Percentiles rank a stretch among this genome's conserved stretches.
phyloP scores from a whole-genome alignment of 2,888 invertebrate genomes.

The Margaritifera margaritifera region DNA sequence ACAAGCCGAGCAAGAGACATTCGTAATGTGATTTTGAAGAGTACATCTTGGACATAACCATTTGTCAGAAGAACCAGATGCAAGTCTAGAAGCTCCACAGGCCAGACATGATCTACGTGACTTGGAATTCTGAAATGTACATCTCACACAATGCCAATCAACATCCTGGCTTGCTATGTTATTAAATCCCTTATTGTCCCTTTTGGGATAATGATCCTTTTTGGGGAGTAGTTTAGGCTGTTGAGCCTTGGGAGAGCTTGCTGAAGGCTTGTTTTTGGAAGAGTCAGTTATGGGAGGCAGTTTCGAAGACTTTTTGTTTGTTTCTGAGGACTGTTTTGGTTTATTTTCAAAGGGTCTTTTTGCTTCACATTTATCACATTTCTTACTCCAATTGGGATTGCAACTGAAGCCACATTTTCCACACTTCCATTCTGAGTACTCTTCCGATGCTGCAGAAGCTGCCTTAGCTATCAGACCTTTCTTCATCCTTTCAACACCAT shows the following conservation, averaged over 20 bases:
- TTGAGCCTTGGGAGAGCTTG: no score
- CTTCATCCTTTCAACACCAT: neutral
- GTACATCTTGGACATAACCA: slow-evolving; percentile 61
- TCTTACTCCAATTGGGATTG: slow-evolving; percentile 85
- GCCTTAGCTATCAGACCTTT: slow-evolving; percentile 1
- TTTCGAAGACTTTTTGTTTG: no score
- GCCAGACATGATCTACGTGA: slow-evolving; percentile 85
- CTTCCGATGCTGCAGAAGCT: slow-evolving; percentile 8
- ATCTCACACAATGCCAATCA: slow-evolving; percentile 88
- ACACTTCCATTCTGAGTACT: slow-evolving; percentile 84
- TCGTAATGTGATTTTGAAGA: slow-evolving; percentile 37
- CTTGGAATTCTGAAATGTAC: slow-evolving; percentile 87
- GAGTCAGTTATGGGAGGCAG: no score
- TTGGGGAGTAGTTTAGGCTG: no score
- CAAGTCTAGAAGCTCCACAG: slow-evolving; percentile 78
- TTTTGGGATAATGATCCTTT: no score
- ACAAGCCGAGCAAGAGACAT: slow-evolving; percentile 45
- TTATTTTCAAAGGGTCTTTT: slow-evolving; percentile 10
- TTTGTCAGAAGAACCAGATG: slow-evolving; percentile 17
- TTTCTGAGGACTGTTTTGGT: slow-evolving; percentile 3
- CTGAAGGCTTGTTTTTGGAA: no score
- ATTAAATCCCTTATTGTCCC: no score
- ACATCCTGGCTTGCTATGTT: slow-evolving; percentile 8
- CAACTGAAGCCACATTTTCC: slow-evolving; percentile 90
- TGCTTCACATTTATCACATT: slow-evolving; percentile 86